Evolutionary conservation across 2,797 vertebrate species (phyloP).

Genomic region (Psittacula derbiana): DNA sequence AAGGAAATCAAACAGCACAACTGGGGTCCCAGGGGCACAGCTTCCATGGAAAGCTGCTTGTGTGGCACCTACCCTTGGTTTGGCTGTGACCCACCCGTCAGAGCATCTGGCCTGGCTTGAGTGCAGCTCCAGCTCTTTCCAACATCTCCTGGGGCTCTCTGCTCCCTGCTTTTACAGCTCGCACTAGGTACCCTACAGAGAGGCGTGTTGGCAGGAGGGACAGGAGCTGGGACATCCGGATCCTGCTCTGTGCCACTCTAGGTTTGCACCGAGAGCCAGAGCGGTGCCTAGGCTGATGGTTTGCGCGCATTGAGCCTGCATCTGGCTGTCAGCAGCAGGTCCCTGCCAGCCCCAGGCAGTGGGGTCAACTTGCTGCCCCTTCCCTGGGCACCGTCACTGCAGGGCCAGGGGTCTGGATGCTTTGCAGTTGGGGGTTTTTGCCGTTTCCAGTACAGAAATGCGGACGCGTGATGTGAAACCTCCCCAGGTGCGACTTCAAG

Average conservation of each 20-base stretch:
- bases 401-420: background rate
- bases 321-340: background rate
- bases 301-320: background rate
- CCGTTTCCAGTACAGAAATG: background rate
- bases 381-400: fast-evolving
- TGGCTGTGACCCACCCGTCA: background rate
- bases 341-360: fast-evolving
- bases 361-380: background rate
- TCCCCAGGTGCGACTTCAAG: background rate
- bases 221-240: background rate
- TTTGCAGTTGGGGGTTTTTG: background rate
- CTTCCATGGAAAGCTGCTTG: background rate
- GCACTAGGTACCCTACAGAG: fast-evolving
- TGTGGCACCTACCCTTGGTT: background rate
- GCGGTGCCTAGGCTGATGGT: background rate
- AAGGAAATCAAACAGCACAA: background rate
- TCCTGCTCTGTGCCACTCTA: background rate
- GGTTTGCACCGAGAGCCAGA: background rate
- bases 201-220: background rate
- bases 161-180: background rate
- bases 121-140: background rate
- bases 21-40: background rate
- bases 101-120: background rate
- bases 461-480: background rate
- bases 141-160: background rate